These are phyloP conservation scores for Onychomys leucogaster DNA, from an alignment of 2,797 vertebrate genomes.

Conservation along the genomic window DNA sequence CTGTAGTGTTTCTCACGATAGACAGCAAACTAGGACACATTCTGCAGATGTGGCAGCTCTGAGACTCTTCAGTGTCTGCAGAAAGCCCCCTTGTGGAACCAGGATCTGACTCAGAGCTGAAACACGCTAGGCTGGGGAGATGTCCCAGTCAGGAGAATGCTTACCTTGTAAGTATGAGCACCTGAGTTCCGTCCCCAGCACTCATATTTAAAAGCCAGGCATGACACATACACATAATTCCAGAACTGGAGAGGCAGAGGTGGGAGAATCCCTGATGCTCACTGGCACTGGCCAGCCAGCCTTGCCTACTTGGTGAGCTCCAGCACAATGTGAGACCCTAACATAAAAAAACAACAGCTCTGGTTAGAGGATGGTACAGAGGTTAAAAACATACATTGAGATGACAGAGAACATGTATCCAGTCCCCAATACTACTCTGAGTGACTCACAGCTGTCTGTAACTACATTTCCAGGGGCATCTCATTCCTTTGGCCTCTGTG, in stretches of 20 bases:
- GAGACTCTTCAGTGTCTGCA: not conserved
- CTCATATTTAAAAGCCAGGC: not conserved
- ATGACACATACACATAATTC: not conserved
- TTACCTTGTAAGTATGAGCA: no score
- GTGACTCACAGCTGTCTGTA: not conserved
- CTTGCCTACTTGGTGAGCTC: not conserved
- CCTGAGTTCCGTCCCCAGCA: not conserved
- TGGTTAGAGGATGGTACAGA: not conserved
- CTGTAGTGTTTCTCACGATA: not conserved
- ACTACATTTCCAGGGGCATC: not conserved
- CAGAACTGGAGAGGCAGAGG: not conserved
- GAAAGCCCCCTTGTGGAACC: not conserved
- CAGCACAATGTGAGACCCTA: not conserved
- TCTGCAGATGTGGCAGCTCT: not conserved
- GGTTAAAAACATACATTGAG: not conserved
- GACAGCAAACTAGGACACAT: not conserved
- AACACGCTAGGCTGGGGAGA: not conserved
- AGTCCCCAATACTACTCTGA: not conserved
- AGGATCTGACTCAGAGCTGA: not conserved
- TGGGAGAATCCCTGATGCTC: not conserved
- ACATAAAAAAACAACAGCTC: not conserved
- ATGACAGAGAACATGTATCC: not conserved
- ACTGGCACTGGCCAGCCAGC: not conserved
- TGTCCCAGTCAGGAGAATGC: no score
- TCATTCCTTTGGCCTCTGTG: not conserved